Conservation (phyloP, 2,113 vertebrate species). For the Pantherophis guttatus region DNA sequence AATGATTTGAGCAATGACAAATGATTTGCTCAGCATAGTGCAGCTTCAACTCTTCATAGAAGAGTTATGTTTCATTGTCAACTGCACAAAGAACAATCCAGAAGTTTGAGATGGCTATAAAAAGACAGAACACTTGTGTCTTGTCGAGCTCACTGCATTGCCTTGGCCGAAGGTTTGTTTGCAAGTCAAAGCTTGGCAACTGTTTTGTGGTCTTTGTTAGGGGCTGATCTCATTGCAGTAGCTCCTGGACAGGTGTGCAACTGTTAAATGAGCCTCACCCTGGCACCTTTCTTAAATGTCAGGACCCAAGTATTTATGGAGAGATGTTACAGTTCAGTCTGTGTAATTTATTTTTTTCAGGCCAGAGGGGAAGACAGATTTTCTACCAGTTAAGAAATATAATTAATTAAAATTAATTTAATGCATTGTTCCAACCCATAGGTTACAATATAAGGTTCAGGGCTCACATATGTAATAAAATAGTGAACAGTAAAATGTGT, state of each 20-base stretch:
- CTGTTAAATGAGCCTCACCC: neutral
- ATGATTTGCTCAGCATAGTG: neutral
- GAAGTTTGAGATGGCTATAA: neutral
- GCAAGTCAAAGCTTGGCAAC: conserved; percentile 15
- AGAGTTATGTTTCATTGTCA: neutral
- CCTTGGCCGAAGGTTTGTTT: conserved; percentile 17
- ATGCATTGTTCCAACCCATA: neutral
- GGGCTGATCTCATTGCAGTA: conserved; percentile 6
- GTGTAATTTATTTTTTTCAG: neutral
- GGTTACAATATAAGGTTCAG: neutral
- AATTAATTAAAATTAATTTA: neutral
- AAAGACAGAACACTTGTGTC: conserved; percentile 1
- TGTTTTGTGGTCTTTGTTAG: conserved; percentile 31
- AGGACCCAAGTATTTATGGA: neutral
- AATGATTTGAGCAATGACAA: neutral
- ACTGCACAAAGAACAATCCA: neutral
- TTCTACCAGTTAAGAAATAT: neutral
- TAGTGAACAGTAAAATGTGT: neutral
- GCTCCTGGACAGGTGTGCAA: neutral
- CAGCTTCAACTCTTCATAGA: neutral
- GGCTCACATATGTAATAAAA: neutral
- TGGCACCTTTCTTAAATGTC: neutral
- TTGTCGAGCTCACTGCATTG: neutral
- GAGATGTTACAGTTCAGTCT: neutral
- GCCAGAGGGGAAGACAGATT: neutral